phyloP scores from a whole-genome alignment of 1,140 invertebrate genomes.

The Onthophagus taurus region DNA sequence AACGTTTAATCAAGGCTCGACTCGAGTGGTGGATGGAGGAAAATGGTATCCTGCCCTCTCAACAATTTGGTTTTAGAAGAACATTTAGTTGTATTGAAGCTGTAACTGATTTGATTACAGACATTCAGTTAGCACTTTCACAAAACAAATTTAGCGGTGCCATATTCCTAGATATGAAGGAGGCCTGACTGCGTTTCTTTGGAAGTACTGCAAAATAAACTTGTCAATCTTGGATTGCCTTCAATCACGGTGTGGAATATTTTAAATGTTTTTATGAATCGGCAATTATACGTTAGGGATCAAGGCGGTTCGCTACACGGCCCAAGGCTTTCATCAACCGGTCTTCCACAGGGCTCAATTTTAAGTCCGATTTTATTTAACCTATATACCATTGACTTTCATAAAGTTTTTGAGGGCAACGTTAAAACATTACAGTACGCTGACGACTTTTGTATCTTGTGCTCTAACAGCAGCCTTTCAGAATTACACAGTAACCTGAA shows the following conservation, averaged over 20 bases:
- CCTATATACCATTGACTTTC: background rate
- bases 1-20: slow-evolving; percentile 12
- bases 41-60: slow-evolving; percentile 2
- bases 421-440: slow-evolving; percentile 1
- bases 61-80: slow-evolving; percentile 10
- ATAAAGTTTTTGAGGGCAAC: background rate
- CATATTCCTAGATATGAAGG: slow-evolving; percentile 5
- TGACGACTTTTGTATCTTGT: slow-evolving; percentile 1
- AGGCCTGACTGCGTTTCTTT: background rate
- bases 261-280: background rate
- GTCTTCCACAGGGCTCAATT: background rate
- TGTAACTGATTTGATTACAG: background rate
- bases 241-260: background rate
- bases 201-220: background rate
- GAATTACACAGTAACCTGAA: background rate
- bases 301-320: background rate
- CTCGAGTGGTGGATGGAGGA: slow-evolving; percentile 12
- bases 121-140: slow-evolving; percentile 2
- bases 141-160: background rate
- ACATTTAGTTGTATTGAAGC: slow-evolving; percentile 1
- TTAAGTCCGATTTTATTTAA: slow-evolving; percentile 6
- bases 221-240: background rate
- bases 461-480: background rate
- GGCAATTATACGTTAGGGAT: background rate
- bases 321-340: background rate